Conservation (phyloP, 2,113 vertebrate species). For the Zapornia atra region DNA sequence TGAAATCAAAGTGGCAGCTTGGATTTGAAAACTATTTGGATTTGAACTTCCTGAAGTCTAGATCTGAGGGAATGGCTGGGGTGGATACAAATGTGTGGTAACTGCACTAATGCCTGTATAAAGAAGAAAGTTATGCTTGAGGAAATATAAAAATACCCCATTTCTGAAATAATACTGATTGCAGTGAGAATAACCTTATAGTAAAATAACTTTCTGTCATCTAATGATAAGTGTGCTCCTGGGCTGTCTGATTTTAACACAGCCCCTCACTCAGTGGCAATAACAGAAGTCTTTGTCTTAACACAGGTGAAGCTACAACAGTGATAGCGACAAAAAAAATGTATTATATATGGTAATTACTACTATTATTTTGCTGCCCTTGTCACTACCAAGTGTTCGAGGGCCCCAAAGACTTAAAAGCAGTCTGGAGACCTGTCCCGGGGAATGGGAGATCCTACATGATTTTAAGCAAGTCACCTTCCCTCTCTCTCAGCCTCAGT, state of each 20-base stretch:
- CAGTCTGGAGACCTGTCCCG: not conserved
- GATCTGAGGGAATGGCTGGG: slow-evolving; percentile 51
- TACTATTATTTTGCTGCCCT: not conserved
- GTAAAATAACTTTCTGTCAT: not conserved
- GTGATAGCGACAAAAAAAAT: not conserved
- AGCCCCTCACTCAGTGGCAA: not conserved
- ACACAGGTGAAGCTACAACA: not conserved
- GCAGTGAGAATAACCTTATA: not conserved
- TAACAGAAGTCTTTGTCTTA: not conserved
- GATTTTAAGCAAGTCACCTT: not conserved
- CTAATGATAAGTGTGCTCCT: not conserved
- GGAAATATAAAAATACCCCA: not conserved
- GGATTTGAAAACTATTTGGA: slow-evolving; percentile 85
- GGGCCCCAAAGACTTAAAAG: not conserved
- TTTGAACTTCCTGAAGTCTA: slow-evolving; percentile 82
- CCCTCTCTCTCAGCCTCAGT: not conserved
- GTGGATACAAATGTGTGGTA: slow-evolving; percentile 34
- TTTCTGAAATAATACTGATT: not conserved
- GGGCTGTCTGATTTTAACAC: not conserved
- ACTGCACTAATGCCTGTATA: slow-evolving; percentile 33
- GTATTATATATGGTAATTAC: not conserved
- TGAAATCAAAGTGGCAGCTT: slow-evolving; percentile 99
- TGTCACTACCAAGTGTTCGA: not conserved
- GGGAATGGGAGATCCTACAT: not conserved
- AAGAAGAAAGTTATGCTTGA: slow-evolving; percentile 12